A percentile compares a stretch with the other conserved stretches of the same genome.
These are phyloP conservation scores for Caligus rogercresseyi DNA, from an alignment of 1,140 invertebrate species.

Conservation along the genomic window DNA sequence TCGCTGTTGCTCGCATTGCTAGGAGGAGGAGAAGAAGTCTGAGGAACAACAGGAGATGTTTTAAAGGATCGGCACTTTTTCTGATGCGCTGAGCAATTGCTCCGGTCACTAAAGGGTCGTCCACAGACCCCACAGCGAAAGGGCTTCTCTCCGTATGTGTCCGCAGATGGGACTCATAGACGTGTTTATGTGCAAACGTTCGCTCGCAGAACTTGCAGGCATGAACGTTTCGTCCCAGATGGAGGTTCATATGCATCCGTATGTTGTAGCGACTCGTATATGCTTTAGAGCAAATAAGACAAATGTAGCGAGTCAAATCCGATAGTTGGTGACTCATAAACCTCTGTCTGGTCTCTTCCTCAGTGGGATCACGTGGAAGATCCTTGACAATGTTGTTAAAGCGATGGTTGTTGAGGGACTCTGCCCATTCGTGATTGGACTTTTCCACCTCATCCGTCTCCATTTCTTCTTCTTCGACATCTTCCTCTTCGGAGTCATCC, in stretches of 20 bases:
- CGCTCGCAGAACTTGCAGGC: slow-evolving; percentile 4
- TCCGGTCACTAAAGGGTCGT: slow-evolving; percentile 8
- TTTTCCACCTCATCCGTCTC: not conserved
- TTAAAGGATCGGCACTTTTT: slow-evolving; percentile 5
- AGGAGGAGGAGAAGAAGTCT: no score
- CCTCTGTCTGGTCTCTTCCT: slow-evolving; percentile 10
- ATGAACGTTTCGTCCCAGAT: slow-evolving; percentile 13
- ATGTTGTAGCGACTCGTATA: slow-evolving; percentile 18
- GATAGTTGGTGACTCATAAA: slow-evolving; percentile 1
- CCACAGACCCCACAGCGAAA: slow-evolving; percentile 29
- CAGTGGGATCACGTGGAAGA: slow-evolving; percentile 9
- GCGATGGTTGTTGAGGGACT: not conserved
- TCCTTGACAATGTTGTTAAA: slow-evolving; percentile 1
- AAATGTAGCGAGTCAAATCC: slow-evolving; percentile 1
- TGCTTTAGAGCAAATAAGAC: slow-evolving; percentile 6
- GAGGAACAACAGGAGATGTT: not conserved
- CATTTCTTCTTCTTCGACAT: not conserved
- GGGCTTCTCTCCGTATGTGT: slow-evolving; percentile 33
- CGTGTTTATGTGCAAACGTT: slow-evolving; percentile 8
- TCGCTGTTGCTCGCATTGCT: no score
- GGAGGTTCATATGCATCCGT: slow-evolving; percentile 18
- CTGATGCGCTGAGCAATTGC: slow-evolving; percentile 2
- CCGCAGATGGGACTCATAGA: slow-evolving; percentile 22
- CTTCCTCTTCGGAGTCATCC: not conserved
- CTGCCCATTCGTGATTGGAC: not conserved